phyloP scores from a whole-genome alignment of 2,797 vertebrate genomes.

The Myotis findleyi region DNA sequence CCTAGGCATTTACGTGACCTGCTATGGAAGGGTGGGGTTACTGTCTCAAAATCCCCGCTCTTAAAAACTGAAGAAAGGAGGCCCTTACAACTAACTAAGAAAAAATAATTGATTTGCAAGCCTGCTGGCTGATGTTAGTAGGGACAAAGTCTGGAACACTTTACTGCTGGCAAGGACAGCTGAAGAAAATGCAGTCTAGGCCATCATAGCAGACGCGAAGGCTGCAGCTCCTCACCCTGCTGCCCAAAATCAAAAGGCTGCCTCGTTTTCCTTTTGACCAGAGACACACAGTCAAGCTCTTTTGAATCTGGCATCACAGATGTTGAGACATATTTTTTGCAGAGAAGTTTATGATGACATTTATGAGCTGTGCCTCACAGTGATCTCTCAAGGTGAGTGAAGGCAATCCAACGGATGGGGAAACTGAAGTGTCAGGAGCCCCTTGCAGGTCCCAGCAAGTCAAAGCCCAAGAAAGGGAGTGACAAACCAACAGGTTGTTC shows the following conservation, averaged over 20 bases:
- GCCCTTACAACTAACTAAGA: constrained; percentile 9
- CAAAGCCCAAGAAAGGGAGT: not conserved
- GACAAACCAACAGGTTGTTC: not conserved
- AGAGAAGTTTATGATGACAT: constrained; percentile 74
- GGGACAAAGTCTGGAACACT: not conserved
- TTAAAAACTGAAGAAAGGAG: constrained; percentile 33
- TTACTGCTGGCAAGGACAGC: not conserved
- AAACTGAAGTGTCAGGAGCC: constrained; percentile 41
- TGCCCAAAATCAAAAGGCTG: not conserved
- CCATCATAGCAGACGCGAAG: not conserved
- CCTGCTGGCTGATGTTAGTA: not conserved
- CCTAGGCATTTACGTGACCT: constrained; percentile 67
- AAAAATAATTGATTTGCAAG: not conserved
- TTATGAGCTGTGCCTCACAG: constrained; percentile 73
- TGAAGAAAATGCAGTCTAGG: not conserved
- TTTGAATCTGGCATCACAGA: constrained; percentile 53
- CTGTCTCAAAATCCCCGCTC: constrained; percentile 75
- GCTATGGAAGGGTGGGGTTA: constrained; percentile 71
- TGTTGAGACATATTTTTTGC: constrained; percentile 46
- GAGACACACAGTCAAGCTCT: not conserved
- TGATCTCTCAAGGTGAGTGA: constrained; percentile 66
- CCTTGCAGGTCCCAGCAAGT: constrained; percentile 39
- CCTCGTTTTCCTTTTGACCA: not conserved
- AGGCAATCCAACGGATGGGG: constrained; percentile 51
- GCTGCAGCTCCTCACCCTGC: not conserved